Evolutionary conservation across 2,113 vertebrate species (phyloP), one percentile per base, ranked within the genome.

Genomic region (Arenaria interpres): DNA sequence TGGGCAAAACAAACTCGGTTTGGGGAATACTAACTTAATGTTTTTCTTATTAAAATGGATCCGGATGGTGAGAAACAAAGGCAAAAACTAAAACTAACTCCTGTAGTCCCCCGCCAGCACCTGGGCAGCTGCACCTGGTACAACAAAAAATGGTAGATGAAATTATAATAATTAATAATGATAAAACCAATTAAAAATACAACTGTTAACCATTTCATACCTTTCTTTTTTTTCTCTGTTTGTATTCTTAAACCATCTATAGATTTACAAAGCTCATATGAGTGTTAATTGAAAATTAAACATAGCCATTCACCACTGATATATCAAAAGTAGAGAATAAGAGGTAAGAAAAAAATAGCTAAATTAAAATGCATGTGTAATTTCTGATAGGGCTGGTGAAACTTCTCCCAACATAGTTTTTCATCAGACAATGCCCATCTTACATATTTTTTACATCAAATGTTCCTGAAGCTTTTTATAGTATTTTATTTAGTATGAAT

Each of bases 31-130:
- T 71, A 64, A 25, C 83, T 80, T 69, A 30, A 43, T 30, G 43
- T 62, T 48, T 48, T 68, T 68, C 25, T 12, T 21, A 35, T 27
- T 64, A 79, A 83, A 78, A 60, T 79, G 79, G 7, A 57, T 37
- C 9, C 48, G 23, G 33, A 41, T 50, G 13, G 8, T 50, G 30
- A 76, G 19, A 48, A 57, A 59, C 21, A 63, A 33, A 69, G 48
- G 28, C 25, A 71, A 68, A 82, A 72, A 4, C 32, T 21, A 32
- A 71, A n/a, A 4, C 21, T 57, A 57, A n/a, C 32, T 32, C 14
- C n/a, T 14, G 6, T 0, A 16, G 32, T 12, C 3, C 10, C 24
- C 20, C 3, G 12, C 10, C 4, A 2, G 33, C 22, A 16, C 10
- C 46, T 10, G 37, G 21, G 6, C 17, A 35, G 14, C 0, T 1